phyloP scores from a whole-genome alignment of 1,140 invertebrate species.

The Fragariocoptes setiger region DNA sequence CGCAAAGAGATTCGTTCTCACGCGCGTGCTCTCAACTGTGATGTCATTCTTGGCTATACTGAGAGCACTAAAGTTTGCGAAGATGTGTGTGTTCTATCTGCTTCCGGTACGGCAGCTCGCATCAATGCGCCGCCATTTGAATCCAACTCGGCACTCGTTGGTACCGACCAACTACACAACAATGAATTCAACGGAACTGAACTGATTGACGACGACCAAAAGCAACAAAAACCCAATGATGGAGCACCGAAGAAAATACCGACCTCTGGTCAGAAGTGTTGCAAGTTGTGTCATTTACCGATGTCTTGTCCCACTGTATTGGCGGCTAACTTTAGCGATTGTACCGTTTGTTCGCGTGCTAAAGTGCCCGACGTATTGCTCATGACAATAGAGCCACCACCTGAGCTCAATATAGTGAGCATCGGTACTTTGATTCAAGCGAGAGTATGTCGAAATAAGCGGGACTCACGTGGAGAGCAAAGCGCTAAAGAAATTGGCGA shows the following conservation, averaged over 20 bases:
- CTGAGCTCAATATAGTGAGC: slow-evolving; percentile 34
- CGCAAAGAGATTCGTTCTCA: slow-evolving; percentile 73
- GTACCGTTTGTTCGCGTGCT: slow-evolving; percentile 35
- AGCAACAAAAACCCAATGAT: slow-evolving; percentile 1
- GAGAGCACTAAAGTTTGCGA: slow-evolving; percentile 71
- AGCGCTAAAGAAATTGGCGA: slow-evolving; percentile 69
- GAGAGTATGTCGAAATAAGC: slow-evolving; percentile 38
- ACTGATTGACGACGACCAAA: not conserved
- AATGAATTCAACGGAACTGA: not conserved
- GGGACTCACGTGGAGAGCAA: slow-evolving; percentile 43
- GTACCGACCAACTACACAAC: not conserved
- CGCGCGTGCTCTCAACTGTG: slow-evolving; percentile 53
- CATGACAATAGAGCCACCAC: slow-evolving; percentile 51
- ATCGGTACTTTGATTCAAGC: slow-evolving; percentile 27
- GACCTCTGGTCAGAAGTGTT: slow-evolving; percentile 3
- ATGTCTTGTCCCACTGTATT: slow-evolving; percentile 34
- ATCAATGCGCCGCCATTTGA: slow-evolving; percentile 20
- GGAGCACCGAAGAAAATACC: not conserved
- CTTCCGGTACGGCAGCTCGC: slow-evolving; percentile 63
- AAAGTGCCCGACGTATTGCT: slow-evolving; percentile 66
- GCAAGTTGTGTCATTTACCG: slow-evolving; percentile 35
- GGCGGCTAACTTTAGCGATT: too few species aligned
- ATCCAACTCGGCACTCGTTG: not conserved
- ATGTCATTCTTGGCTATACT: slow-evolving; percentile 66
- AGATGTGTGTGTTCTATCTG: slow-evolving; percentile 72